Percentiles rank a stretch among this genome's conserved stretches.
phyloP scores from a whole-genome alignment of 2,888 invertebrate species.

The Ypsolopha scabrella region DNA sequence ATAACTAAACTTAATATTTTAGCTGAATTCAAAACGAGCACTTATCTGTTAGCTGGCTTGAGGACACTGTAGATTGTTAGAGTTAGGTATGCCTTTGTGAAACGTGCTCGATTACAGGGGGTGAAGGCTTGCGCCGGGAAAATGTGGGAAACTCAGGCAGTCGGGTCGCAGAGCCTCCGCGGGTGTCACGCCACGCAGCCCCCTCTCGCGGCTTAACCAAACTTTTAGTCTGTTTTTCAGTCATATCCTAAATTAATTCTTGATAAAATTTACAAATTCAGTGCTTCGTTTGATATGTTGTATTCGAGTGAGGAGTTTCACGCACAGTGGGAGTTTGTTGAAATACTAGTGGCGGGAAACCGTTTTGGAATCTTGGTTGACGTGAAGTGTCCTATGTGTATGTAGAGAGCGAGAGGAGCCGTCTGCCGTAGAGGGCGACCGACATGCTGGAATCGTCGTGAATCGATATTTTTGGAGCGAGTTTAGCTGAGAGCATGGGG shows the following conservation, averaged over 20 bases:
- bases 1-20: no score
- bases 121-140: constrained; percentile 68
- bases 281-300: constrained; percentile 20
- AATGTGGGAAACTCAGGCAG: constrained; percentile 62
- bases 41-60: no score
- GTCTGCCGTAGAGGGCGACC: constrained; percentile 66
- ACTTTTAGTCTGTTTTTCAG: constrained; percentile 54
- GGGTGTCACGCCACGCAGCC: constrained; percentile 33
- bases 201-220: constrained; percentile 36
- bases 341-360: constrained; percentile 69
- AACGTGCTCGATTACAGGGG: constrained; percentile 64
- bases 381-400: constrained; percentile 68
- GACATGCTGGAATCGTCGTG: constrained; percentile 68
- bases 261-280: constrained; percentile 18
- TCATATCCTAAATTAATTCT: constrained; percentile 28
- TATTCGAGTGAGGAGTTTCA: constrained; percentile 15
- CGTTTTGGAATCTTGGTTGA: constrained; percentile 66
- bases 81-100: constrained; percentile 39
- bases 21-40: no score
- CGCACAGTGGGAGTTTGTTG: constrained; percentile 31
- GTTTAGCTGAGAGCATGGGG: constrained; percentile 60
- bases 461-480: constrained; percentile 69
- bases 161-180: constrained; percentile 53
- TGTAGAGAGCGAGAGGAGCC: constrained; percentile 62
- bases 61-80: no score